Evolutionary conservation across 2,797 vertebrate species (phyloP).

Genomic region (Pantherophis vulpinus): DNA sequence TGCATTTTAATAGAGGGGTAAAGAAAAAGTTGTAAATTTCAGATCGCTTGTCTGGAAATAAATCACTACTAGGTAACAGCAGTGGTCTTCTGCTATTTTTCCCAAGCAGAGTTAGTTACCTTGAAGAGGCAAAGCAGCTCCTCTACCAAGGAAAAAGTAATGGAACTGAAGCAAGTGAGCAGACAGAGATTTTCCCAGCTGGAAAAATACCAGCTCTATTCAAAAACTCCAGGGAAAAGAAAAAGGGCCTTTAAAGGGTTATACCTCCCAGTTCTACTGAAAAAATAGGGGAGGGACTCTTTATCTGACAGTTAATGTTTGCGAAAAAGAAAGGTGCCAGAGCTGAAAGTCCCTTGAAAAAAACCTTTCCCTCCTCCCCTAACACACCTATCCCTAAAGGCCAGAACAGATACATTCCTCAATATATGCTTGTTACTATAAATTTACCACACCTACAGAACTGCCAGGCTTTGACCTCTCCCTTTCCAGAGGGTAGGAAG

Average conservation of each 20-base stretch:
- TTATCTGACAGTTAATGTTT: background rate
- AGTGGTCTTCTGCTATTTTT: background rate
- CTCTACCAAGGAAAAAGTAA: background rate
- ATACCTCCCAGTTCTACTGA: background rate
- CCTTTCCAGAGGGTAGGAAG: background rate
- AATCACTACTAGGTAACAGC: background rate
- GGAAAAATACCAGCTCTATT: background rate
- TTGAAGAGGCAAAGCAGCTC: too few species aligned
- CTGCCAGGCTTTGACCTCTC: background rate
- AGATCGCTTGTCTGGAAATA: background rate
- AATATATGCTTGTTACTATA: slow-evolving; percentile 5
- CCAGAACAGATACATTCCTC: background rate
- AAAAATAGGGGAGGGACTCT: background rate
- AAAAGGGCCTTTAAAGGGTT: slow-evolving; percentile 9
- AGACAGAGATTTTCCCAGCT: background rate
- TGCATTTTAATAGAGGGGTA: background rate
- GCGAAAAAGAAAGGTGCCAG: background rate
- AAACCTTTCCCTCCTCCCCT: background rate
- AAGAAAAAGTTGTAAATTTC: background rate
- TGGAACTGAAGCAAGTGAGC: background rate
- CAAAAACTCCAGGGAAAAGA: background rate
- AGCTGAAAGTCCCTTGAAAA: background rate
- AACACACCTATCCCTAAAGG: background rate
- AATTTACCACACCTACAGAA: slow-evolving; percentile 7
- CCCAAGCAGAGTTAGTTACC: background rate